Evolutionary conservation across 1,140 invertebrate species (phyloP).

Genomic region (Dysdera silvatica): DNA sequence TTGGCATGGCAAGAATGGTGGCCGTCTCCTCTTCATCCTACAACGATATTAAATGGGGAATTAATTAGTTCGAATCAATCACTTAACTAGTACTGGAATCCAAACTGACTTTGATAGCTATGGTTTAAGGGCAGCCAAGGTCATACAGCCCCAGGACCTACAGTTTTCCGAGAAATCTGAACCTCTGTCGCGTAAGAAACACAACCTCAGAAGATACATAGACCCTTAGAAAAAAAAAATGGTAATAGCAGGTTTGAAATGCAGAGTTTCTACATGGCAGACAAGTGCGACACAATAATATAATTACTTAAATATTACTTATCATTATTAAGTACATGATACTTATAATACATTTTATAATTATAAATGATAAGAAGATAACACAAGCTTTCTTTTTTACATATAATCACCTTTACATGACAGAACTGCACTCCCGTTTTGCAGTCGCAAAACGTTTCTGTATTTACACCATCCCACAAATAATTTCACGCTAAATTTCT

Average conservation of each 20-base stretch:
- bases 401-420: not conserved
- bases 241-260: too few relatives aligned
- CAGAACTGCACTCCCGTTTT: not conserved
- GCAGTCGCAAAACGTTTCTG: too few relatives aligned
- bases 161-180: not conserved
- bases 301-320: too few relatives aligned
- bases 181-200: not conserved
- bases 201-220: not conserved
- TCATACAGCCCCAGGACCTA: not conserved
- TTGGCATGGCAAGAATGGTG: slow-evolving; percentile 24
- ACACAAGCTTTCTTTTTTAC: not conserved
- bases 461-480: not conserved
- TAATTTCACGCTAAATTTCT: not conserved
- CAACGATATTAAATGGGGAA: not conserved
- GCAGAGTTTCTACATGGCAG: too few relatives aligned
- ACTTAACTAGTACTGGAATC: not conserved
- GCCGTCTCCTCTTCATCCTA: slow-evolving; percentile 26
- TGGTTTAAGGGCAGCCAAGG: not conserved
- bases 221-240: not conserved
- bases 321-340: too few relatives aligned
- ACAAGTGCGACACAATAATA: too few relatives aligned
- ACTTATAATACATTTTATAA: too few relatives aligned
- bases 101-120: not conserved
- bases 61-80: not conserved
- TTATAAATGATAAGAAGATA: not conserved